phyloP scores from a whole-genome alignment of 2,888 invertebrate species.

The Cheilosia variabilis region DNA sequence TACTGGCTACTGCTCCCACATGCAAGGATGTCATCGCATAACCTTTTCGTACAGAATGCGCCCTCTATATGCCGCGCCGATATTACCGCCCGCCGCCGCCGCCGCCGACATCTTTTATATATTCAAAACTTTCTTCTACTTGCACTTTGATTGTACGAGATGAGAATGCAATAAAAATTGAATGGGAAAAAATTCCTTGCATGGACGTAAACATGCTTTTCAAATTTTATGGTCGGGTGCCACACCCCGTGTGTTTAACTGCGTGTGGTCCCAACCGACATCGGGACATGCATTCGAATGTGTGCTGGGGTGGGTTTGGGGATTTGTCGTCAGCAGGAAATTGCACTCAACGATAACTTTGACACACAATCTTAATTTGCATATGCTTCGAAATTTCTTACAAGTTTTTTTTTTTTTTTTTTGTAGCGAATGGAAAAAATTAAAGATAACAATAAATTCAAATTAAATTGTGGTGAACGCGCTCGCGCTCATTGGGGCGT shows the following conservation, averaged over 20 bases:
- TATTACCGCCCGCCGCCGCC: not conserved
- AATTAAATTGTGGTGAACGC: slow-evolving; percentile 45
- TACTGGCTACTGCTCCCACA: not conserved
- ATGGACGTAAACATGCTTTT: slow-evolving; percentile 54
- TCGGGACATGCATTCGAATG: not conserved
- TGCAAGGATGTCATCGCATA: not conserved
- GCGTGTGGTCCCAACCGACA: not conserved
- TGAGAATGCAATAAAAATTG: slow-evolving; percentile 67
- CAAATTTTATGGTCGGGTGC: slow-evolving; percentile 44
- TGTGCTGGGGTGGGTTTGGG: not conserved
- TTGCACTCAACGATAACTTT: slow-evolving; percentile 65
- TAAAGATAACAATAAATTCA: slow-evolving; percentile 30
- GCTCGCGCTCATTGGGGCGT: slow-evolving; percentile 35
- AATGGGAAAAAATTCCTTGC: slow-evolving; percentile 44
- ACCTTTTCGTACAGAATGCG: slow-evolving; percentile 3
- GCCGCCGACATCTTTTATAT: not conserved
- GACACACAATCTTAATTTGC: slow-evolving; percentile 62
- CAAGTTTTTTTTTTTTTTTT: slow-evolving; percentile 1
- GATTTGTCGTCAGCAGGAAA: slow-evolving; percentile 33
- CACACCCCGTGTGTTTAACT: slow-evolving; percentile 31
- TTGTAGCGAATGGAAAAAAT: not conserved
- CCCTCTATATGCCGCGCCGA: slow-evolving; percentile 1
- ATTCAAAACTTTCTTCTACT: slow-evolving; percentile 32
- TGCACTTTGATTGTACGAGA: slow-evolving; percentile 56
- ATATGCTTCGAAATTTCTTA: slow-evolving; percentile 57